Conservation (phyloP, 2,113 vertebrate genomes). For the Columba janthina region DNA sequence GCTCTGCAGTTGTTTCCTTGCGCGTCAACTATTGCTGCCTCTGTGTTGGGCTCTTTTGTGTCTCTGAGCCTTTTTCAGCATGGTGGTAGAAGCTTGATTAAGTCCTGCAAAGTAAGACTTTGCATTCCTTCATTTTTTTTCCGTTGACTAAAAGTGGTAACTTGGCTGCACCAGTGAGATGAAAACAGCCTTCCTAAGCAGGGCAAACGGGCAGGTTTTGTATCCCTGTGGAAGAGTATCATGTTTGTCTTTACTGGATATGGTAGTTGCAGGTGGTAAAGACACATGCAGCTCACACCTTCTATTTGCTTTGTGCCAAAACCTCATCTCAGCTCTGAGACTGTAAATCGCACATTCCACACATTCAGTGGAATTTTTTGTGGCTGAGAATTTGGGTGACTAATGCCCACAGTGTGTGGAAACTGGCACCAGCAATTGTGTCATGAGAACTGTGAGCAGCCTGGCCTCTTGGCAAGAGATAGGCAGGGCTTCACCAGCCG, state of each 20-base stretch:
- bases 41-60: background rate
- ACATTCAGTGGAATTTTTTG: background rate
- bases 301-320: background rate
- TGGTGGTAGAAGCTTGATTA: background rate
- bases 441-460: background rate
- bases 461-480: background rate
- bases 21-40: background rate
- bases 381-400: background rate
- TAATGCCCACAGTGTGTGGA: background rate
- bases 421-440: background rate
- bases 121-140: background rate
- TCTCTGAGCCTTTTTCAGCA: background rate
- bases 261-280: background rate
- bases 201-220: background rate
- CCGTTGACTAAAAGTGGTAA: background rate
- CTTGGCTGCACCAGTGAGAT: background rate
- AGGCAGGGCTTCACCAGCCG: background rate
- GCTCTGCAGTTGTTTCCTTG: background rate
- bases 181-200: background rate
- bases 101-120: background rate
- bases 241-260: background rate
- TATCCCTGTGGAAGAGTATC: background rate
- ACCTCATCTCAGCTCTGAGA: background rate
- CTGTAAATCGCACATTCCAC: accelerated
- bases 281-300: background rate